These are phyloP conservation scores for Arenaria interpres DNA, from an alignment of 2,113 vertebrate species.

Conservation along the genomic window DNA sequence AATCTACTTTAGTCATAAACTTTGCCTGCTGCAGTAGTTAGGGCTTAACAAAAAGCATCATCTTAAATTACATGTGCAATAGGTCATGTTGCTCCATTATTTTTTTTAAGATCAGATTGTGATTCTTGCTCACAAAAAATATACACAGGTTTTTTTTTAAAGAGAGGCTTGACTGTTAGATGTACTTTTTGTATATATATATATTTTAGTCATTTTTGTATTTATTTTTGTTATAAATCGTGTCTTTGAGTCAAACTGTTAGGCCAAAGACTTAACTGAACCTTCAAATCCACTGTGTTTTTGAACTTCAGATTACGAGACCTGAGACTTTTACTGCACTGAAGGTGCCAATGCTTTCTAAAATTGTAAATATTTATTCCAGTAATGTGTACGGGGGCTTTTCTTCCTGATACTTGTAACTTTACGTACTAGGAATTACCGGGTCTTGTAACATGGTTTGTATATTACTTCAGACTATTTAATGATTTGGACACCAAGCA, in stretches of 20 bases:
- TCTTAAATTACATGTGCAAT: constrained; percentile 69
- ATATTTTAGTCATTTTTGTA: constrained; percentile 81
- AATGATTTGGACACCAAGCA: background rate
- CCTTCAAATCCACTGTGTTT: constrained; percentile 47
- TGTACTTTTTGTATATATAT: constrained; percentile 82
- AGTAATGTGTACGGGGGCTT: background rate
- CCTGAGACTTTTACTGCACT: constrained; percentile 34
- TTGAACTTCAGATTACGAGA: constrained; percentile 48
- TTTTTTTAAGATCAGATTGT: background rate
- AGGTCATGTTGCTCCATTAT: constrained; percentile 36
- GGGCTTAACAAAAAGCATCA: constrained; percentile 22
- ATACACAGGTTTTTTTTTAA: constrained; percentile 36
- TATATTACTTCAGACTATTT: constrained; percentile 30
- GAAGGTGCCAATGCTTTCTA: constrained; percentile 58
- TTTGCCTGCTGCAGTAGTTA: constrained; percentile 12
- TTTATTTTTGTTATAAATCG: constrained; percentile 86
- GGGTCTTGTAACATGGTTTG: constrained; percentile 31
- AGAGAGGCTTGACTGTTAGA: constrained; percentile 74
- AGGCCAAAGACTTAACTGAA: constrained; percentile 79
- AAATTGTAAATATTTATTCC: constrained; percentile 52
- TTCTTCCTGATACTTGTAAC: background rate
- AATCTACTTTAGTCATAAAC: background rate
- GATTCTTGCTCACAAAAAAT: constrained; percentile 53
- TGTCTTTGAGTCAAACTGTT: constrained; percentile 65
- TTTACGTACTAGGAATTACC: constrained; percentile 13